phyloP scores from a whole-genome alignment of 2,888 invertebrate genomes.

The Tetranychus piercei region DNA sequence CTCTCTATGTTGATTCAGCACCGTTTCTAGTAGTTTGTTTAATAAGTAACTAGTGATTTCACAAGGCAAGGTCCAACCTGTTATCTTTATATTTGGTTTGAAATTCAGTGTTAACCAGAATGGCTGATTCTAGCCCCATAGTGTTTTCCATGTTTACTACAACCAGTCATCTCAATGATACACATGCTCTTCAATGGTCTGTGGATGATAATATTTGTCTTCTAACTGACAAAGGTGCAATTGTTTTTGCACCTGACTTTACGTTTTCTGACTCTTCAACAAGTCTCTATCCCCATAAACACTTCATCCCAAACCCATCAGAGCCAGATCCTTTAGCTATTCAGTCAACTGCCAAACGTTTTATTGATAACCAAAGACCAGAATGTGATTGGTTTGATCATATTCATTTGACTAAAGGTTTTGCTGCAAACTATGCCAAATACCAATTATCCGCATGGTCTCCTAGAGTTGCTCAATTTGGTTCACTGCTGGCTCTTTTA shows the following conservation, averaged over 20 bases:
- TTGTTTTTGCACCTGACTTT: not conserved
- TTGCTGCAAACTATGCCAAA: not conserved
- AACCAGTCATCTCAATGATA: not conserved
- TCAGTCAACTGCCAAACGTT: not conserved
- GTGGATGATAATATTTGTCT: slow-evolving; percentile 2
- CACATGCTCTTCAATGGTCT: not conserved
- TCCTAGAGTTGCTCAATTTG: not conserved
- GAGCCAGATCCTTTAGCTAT: not conserved
- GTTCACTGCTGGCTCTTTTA: not conserved
- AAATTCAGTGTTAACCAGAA: no score
- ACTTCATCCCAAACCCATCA: not conserved
- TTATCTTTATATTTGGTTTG: no score
- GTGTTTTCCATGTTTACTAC: not conserved
- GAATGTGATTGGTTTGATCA: not conserved
- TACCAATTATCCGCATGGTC: slow-evolving; percentile 9
- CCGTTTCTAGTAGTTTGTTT: no score
- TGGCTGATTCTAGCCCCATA: no score
- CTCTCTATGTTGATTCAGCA: no score
- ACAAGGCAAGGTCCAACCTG: no score
- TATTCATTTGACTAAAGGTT: not conserved
- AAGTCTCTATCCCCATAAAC: slow-evolving; percentile 2
- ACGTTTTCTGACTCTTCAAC: not conserved
- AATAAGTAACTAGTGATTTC: no score
- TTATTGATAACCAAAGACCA: not conserved
- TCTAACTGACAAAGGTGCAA: not conserved